Base-by-base conservation (phyloP, 2,797 vertebrate genomes). In the Enteromius fasciolatus region DNA sequence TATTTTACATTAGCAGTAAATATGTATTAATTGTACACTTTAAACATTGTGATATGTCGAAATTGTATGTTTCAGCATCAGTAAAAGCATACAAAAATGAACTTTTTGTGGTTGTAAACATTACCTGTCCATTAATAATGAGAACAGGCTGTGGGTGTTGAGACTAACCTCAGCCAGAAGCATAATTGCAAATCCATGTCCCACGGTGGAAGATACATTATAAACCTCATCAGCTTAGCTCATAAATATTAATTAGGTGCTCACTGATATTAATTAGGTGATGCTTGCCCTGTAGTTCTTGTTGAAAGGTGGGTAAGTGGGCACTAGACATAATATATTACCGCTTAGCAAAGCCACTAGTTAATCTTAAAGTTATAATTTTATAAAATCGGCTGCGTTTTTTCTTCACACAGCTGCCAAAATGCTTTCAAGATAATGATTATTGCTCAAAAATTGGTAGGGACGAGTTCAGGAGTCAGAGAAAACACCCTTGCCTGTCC, bases 161-260 rank as follows among this genome's bases (percentile, higher is more conserved):
- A 33, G 25, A 57, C 33, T 50, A 78, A 78, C 39, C 75, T 46
- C 73, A 75, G 39, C 52, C 73, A 75, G 73, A 36, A 59, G 52
- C 73, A 15, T 5, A 76, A 76, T 59, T 36, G 48, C n/a, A 18
- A 31, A 73, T 76, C 28, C 39, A 18, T 76, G 36, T 63, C 57
- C 39, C n/a, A n/a, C 39, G 52, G 36, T 63, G 54, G 39, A 10
- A 57, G 50, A 76, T 46, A 20, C 17, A 76, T 63, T 63, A 44
- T 63, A 28, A 46, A 76, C n/a, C 14, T 59, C 9, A 75, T 41
- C 73, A 25, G 39, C 50, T 75, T 25, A 17, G n/a, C 73, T 57
- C 14, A 75, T 57, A 41, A 57, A 75, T 39, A 59, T 59, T 39
- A 39, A 41, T 8, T 36, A 73, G 48, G 48, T 14, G 1, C 28